Percentiles rank a stretch among this genome's conserved stretches.
These are phyloP conservation scores for Arge pagana DNA, from an alignment of 2,888 invertebrate species.

Conservation along the genomic window DNA sequence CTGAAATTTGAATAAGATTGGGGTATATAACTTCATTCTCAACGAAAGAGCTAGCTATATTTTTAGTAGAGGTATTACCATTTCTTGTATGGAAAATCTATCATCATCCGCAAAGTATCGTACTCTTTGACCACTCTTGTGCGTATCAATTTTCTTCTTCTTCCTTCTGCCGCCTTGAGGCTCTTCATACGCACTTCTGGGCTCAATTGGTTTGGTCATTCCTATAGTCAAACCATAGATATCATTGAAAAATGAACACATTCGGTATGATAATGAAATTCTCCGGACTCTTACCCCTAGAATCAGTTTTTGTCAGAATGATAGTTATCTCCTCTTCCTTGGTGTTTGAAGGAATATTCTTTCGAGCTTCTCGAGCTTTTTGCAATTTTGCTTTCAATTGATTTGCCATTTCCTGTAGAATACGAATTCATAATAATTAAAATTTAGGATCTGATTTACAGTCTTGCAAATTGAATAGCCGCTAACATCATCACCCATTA, in stretches of 20 bases:
- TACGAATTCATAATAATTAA: background rate
- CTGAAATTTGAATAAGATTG: conserved; percentile 56
- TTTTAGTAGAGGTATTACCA: conserved; percentile 62
- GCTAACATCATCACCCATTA: conserved; percentile 77
- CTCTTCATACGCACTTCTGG: conserved; percentile 45
- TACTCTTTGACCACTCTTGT: conserved; percentile 69
- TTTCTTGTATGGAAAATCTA: conserved; percentile 80
- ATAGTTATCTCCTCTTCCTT: conserved; percentile 61
- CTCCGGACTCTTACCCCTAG: conserved; percentile 61
- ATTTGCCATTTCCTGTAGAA: conserved; percentile 63
- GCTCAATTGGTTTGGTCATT: conserved; percentile 68
- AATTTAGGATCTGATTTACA: background rate
- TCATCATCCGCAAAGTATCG: conserved; percentile 91
- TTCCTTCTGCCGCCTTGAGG: conserved; percentile 55
- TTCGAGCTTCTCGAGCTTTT: conserved; percentile 64
- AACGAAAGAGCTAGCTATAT: conserved; percentile 3
- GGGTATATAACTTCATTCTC: conserved; percentile 47
- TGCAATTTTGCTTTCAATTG: conserved; percentile 78
- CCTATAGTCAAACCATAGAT: conserved; percentile 47
- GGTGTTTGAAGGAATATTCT: conserved; percentile 32
- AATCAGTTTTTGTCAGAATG: conserved; percentile 71
- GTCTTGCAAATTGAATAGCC: background rate
- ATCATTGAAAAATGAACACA: too few relatives aligned
- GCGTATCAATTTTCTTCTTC: conserved; percentile 71
- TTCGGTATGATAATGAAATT: too few relatives aligned